Conservation (phyloP, 2,888 invertebrate species). For the Mantis religiosa region DNA sequence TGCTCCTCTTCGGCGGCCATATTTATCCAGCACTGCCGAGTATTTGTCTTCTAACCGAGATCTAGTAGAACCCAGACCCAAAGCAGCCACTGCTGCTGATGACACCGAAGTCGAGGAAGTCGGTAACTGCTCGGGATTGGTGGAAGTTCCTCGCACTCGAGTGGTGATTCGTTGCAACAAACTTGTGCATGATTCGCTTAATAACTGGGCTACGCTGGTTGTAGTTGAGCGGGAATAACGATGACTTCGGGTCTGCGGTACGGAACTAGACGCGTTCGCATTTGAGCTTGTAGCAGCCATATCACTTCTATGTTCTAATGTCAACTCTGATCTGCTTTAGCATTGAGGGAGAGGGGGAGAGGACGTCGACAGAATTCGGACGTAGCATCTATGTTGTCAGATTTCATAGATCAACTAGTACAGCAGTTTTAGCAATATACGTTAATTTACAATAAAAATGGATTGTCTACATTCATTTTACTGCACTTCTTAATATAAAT, state of each 20-base stretch:
- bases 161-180: constrained; percentile 74
- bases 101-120: constrained; percentile 5
- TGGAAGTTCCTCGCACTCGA: constrained; percentile 71
- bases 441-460: not conserved
- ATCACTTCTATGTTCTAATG: not conserved
- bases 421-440: not conserved
- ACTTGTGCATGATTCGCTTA: constrained; percentile 83
- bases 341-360: not conserved
- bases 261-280: constrained; percentile 31
- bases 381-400: constrained; percentile 23
- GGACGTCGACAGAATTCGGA: not conserved
- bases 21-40: constrained; percentile 67
- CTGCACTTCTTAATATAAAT: not conserved
- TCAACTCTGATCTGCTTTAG: constrained; percentile 15
- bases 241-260: constrained; percentile 43
- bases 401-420: not conserved
- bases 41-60: constrained; percentile 75
- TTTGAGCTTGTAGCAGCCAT: constrained; percentile 7
- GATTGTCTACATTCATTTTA: not conserved
- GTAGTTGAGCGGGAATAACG: constrained; percentile 70
- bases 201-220: constrained; percentile 77
- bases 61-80: constrained; percentile 54
- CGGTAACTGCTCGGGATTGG: constrained; percentile 38
- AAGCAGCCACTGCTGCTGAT: constrained; percentile 7
- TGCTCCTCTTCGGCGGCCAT: constrained; percentile 48